Evolutionary conservation across 2,797 vertebrate species (phyloP), one percentile per base, ranked within the genome.

Genomic region (Mus caroli): DNA sequence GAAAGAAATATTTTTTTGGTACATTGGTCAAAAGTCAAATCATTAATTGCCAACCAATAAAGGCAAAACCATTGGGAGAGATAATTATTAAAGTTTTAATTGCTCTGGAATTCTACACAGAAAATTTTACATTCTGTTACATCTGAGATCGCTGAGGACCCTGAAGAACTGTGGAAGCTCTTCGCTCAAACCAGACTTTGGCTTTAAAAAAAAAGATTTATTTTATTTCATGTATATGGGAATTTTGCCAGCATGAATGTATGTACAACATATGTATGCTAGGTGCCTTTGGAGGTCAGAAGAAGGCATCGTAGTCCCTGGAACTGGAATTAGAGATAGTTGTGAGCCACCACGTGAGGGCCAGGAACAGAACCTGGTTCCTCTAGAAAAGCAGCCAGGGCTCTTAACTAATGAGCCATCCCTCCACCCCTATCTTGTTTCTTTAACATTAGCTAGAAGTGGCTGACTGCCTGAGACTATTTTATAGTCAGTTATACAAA

Each of bases 31-130:
- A 96, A 95, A 94, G 91, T 88, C 94, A 97, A 93, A 56, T 90
- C 64, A 90, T 96, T 94, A 96, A 85, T 88, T 95, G 73, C 46
- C 73, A 96, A 92, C 94, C 52, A 93, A 64, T 94, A 93, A 91
- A 95, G 90, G 37, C 92, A 94, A 28, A 96, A 46, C 88, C 94
- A 96, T 64, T 58, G 58, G 92, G 77, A 75, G 89, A 90, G 90
- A 94, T n/a, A 94, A 85, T 95, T 91, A 88, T 90, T 91, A 90
- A 91, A 43, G 50, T 91, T 97, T 90, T 95, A 97, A 96, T 97
- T 97, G 88, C 64, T 64, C 82, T 95, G 67, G 94, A 95, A 92
- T 96, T 95, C 91, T 60, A 95, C 54, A 58, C 67, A 91, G 93
- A 93, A 96, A 93, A 22, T 79, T 95, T 95, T 95, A 78, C 52